These are phyloP conservation scores for Excalfactoria chinensis DNA, from an alignment of 2,113 vertebrate genomes.

Conservation along the genomic window DNA sequence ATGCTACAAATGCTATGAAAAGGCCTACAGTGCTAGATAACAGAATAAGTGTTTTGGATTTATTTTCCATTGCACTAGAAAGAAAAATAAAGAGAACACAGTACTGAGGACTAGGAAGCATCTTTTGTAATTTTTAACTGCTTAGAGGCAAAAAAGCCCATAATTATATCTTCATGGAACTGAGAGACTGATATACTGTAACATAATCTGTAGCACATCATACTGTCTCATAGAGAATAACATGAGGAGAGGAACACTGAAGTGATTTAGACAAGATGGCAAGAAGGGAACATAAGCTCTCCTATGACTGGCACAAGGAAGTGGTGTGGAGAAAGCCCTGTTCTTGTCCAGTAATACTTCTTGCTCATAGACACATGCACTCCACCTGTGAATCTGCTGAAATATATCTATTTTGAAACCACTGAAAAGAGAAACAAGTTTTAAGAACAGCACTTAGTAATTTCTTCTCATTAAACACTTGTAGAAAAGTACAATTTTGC, in stretches of 20 bases:
- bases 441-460: neutral
- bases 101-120: neutral
- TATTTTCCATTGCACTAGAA: neutral
- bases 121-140: conserved; percentile 31
- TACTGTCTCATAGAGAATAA: neutral
- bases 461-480: neutral
- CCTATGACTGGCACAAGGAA: neutral
- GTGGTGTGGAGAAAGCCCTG: neutral
- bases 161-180: neutral
- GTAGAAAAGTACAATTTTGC: neutral
- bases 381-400: neutral
- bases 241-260: neutral
- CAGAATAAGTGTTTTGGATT: conserved; percentile 3
- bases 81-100: conserved; percentile 6
- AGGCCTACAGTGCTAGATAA: conserved; percentile 14
- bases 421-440: neutral
- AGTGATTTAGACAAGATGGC: neutral
- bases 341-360: neutral
- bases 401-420: neutral
- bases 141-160: neutral
- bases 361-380: neutral
- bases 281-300: accelerated
- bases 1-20: conserved; percentile 6
- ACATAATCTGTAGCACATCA: neutral
- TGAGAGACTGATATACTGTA: neutral